These are phyloP conservation scores for Ceraclea dissimilis DNA, from an alignment of 2,888 invertebrate genomes.

Conservation along the genomic window DNA sequence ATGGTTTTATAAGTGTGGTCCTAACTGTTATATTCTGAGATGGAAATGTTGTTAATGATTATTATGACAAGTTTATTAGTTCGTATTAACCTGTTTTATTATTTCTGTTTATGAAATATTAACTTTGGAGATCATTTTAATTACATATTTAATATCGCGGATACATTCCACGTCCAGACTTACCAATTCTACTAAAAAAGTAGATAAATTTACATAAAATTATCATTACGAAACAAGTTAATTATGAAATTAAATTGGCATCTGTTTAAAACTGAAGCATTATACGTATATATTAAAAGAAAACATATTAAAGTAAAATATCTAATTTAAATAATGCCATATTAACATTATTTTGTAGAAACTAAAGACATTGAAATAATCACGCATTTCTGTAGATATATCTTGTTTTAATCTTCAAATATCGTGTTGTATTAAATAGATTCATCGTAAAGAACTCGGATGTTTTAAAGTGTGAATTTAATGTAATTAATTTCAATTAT, in stretches of 20 bases:
- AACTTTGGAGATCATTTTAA: no score
- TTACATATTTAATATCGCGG: no score
- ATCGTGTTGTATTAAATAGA: no score
- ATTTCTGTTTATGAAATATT: neutral
- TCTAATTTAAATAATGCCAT: neutral
- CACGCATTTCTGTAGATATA: no score
- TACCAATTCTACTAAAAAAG: neutral
- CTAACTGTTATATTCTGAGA: no score
- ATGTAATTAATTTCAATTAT: no score
- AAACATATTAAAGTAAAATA: neutral
- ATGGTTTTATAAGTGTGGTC: no score
- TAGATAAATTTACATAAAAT: constrained; percentile 1
- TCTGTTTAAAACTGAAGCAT: neutral
- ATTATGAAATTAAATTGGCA: neutral
- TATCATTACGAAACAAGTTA: neutral
- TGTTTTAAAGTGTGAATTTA: no score
- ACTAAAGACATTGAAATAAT: neutral
- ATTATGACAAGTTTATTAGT: neutral
- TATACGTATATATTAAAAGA: neutral
- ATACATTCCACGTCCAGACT: neutral
- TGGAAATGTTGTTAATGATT: neutral
- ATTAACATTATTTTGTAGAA: neutral
- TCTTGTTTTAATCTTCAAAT: no score
- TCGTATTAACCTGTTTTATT: neutral
- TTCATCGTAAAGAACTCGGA: no score